Evolutionary conservation across 2,797 vertebrate species (phyloP), one percentile per base, ranked within the genome.

Genomic region (Nannoperca obscura): DNA sequence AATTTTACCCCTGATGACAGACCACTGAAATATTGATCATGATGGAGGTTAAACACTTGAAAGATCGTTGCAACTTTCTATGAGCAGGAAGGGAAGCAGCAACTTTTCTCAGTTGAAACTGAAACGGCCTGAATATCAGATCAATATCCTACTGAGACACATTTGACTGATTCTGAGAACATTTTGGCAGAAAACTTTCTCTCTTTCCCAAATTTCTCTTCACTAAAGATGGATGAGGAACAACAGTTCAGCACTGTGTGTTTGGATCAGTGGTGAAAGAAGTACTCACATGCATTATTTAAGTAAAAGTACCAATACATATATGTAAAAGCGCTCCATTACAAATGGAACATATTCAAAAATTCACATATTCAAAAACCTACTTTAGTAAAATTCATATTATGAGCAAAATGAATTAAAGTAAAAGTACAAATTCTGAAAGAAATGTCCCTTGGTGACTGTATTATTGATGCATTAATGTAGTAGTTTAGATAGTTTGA

Each of bases 1-100:
- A 66, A 81, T 82, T 81, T 84, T 74, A 57, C 66, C 63, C 61
- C 49, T 1, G 64, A 65, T 3, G 71, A 78, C 42, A 71, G 69
- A 55, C 47, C 58, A n/a, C 64, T 82, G 36, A 66, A 70, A 83
- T 74, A 81, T 53, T 58, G 42, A 85, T 76, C 19, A 30, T 3
- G 50, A 53, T 1, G 5, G 46, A 63, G 64, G 36, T 46, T 30
- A 58, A 68, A 61, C 0, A 19, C 5, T 22, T 52, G 13, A 58
- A 30, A 34, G 5, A 70, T 60, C n/a, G 11, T 46, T 13, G 3
- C 4, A 60, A 54, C n/a, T 47, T 53, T 64, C 7, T 27, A 27
- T 13, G 58, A 58, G 54, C 6, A 24, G 22, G 40, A 53, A 52
- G 9, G 46, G 24, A 19, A 22, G 40, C 5, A 27, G n/a, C 3